phyloP scores from a whole-genome alignment of 2,113 vertebrate species.

The Ailuropoda melanoleuca region DNA sequence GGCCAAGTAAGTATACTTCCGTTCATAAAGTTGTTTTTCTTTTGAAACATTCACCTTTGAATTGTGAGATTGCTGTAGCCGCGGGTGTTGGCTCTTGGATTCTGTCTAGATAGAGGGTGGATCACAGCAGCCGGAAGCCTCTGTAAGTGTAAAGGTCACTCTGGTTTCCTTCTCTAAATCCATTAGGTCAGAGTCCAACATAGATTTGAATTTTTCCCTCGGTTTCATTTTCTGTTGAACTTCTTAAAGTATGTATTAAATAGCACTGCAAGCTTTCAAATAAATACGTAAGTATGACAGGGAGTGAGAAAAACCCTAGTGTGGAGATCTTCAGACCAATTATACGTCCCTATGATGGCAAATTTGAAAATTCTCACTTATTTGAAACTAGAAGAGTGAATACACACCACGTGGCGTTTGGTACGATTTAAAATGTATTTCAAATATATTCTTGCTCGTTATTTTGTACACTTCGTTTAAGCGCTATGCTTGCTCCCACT shows the following conservation, averaged over 20 bases:
- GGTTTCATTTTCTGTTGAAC: slow-evolving; percentile 30
- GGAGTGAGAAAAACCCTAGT: not conserved
- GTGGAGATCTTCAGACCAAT: not conserved
- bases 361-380: slow-evolving; percentile 35
- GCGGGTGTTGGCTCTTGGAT: not conserved
- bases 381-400: not conserved
- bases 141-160: not conserved
- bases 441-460: not conserved
- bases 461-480: not conserved
- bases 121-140: not conserved
- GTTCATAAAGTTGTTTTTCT: not conserved
- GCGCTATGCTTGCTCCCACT: not conserved
- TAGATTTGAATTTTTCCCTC: not conserved
- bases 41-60: slow-evolving; percentile 26
- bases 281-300: not conserved
- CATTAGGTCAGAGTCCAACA: not conserved
- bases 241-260: slow-evolving; percentile 23
- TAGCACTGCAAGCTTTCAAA: not conserved
- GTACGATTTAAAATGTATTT: slow-evolving; percentile 11
- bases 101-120: not conserved
- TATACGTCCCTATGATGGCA: not conserved
- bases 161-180: not conserved
- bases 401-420: not conserved
- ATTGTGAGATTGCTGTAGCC: not conserved
- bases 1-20: slow-evolving; percentile 90